Evolutionary conservation across 2,113 vertebrate genomes (phyloP).

Genomic region (Centrocercus urophasianus): DNA sequence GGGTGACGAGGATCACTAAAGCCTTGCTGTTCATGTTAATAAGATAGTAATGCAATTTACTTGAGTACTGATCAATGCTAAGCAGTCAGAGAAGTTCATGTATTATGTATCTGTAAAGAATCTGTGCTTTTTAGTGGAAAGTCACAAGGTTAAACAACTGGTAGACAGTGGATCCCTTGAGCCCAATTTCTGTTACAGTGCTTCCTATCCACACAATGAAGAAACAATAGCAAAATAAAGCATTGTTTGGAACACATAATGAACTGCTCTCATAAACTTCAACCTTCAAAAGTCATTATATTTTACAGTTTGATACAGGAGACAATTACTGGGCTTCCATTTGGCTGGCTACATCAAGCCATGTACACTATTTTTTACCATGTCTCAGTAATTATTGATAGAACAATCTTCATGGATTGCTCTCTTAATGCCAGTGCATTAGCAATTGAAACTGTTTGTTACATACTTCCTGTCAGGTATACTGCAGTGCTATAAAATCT

Average conservation of each 20-base stretch:
- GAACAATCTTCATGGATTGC: conserved; percentile 60
- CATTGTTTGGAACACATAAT: conserved; percentile 79
- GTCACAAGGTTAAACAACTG: conserved; percentile 92
- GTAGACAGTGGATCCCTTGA: conserved; percentile 85
- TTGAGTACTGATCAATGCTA: conserved; percentile 95
- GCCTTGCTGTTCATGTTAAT: conserved; percentile 88
- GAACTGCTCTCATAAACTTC: conserved; percentile 81
- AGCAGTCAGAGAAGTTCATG: conserved; percentile 90
- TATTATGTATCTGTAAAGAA: conserved; percentile 93
- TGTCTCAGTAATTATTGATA: conserved; percentile 78
- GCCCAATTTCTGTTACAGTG: conserved; percentile 85
- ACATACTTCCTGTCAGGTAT: conserved; percentile 57
- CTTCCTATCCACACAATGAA: conserved; percentile 76
- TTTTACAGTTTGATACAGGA: conserved; percentile 77
- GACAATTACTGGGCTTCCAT: conserved; percentile 74
- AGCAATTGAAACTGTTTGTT: conserved; percentile 65
- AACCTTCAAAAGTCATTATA: conserved; percentile 81
- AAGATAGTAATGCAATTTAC: conserved; percentile 93
- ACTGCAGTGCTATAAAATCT: not conserved
- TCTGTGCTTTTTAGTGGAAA: conserved; percentile 87
- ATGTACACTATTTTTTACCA: conserved; percentile 19
- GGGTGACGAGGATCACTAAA: conserved; percentile 73
- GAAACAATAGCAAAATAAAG: conserved; percentile 80
- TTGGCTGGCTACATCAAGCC: conserved; percentile 56
- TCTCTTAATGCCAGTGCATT: conserved; percentile 67